Base-by-base conservation (phyloP, 2,888 invertebrate genomes). In the Euspilapteryx auroguttella region DNA sequence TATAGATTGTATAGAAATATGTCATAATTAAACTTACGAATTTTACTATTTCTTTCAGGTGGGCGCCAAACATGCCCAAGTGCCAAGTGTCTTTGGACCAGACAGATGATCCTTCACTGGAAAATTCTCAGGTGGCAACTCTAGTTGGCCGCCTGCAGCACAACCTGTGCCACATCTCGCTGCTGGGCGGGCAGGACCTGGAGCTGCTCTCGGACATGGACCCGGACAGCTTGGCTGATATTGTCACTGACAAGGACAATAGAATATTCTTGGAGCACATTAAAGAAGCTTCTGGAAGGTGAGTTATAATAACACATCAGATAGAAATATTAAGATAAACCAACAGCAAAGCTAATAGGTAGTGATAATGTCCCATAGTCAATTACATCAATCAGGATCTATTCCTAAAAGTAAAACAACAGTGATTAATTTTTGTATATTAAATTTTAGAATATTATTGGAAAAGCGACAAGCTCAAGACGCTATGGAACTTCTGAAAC, bases 151-250 rank as follows among this genome's bases (percentile, higher is more conserved):
- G 87, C 40, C 76, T 89, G 33, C 87, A 88, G 51, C 85, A 84
- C 44, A 90, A 92, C 58, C 77, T 91, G 22, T 88, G 89, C 45
- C 89, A 90, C 55, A 89, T 92, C 44, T 89, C 91, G 4, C 73
- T 91, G 31, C 80, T 92, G 35, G 89, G 89, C 34, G 91, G 89
- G 34, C 86, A 87, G 36, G 92, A 92, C 50, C 66, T 92, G 54
- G 92, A 93, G 51, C 77, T 90, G 12, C 71, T 92, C 24, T 89
- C 90, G 34, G 90, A 92, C 51, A 92, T 92, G 91, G 91, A 92
- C 64, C 91, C 91, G 5, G 90, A 92, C 39, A 89, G 89, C 37
- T 77, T 92, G 45, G 86, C 87, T 32, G 91, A 92, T 50, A 87
- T 92, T 46, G 85, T 87, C 15, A 82, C 83, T 27, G 83, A 83